Evolutionary conservation across 92 coral and sea anemone genomes (phyloP).

Genomic region (Parazoanthus darwini): DNA sequence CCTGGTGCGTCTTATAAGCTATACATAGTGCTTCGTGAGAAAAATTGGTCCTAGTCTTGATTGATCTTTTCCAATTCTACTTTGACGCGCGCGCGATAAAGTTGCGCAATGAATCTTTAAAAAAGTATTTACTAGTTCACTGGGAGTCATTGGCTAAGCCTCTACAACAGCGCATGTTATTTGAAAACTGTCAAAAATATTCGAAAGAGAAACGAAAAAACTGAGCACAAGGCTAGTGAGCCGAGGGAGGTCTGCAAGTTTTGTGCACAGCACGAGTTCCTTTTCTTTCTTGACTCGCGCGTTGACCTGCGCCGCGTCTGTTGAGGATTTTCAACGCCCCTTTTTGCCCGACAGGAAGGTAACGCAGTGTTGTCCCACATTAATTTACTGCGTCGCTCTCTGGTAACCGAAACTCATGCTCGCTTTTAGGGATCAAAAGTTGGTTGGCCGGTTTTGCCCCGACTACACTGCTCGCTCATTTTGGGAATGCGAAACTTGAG

Average conservation of each 20-base stretch:
- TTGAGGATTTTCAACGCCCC: conserved; percentile 41
- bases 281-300: neutral
- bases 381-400: neutral
- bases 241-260: conserved; percentile 9
- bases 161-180: neutral
- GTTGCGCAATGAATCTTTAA: neutral
- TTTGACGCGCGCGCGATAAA: neutral
- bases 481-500: conserved; percentile 40
- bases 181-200: neutral
- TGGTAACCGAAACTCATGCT: conserved; percentile 14
- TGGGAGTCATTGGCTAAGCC: neutral
- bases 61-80: conserved; percentile 5
- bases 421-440: conserved; percentile 8
- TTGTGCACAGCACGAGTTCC: conserved; percentile 35
- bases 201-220: neutral
- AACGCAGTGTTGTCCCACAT: conserved; percentile 5
- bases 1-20: neutral
- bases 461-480: neutral
- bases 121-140: neutral
- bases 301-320: conserved; percentile 41
- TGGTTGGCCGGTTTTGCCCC: neutral
- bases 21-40: neutral
- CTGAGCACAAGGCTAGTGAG: neutral
- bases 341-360: neutral
- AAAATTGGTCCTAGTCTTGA: neutral